A percentile compares a stretch with the other conserved stretches of the same genome.
Conservation (phyloP, 2,113 vertebrate genomes). For the Entomyzon cyanotis region DNA sequence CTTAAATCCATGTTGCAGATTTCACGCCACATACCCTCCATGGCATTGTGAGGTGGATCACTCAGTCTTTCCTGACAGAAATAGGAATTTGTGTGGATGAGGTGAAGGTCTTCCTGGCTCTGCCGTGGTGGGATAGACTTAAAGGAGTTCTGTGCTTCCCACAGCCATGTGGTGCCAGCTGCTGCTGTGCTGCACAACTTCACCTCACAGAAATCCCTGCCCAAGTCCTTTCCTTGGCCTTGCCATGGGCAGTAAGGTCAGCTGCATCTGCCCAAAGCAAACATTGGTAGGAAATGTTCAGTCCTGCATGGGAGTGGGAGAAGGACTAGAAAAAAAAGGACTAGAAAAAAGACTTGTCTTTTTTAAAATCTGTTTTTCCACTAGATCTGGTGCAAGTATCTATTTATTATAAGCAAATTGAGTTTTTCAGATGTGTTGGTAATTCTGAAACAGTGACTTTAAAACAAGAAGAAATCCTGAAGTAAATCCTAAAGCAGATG, state of each 20-base stretch:
- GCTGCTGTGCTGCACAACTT: fast-evolving
- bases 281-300: neutral
- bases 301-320: neutral
- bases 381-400: neutral
- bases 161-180: fast-evolving
- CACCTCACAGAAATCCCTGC: neutral
- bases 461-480: neutral
- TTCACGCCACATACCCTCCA: neutral
- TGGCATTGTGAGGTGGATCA: neutral
- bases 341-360: neutral
- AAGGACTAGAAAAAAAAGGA: neutral
- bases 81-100: neutral
- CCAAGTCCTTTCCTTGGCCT: neutral
- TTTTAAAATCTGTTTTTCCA: neutral
- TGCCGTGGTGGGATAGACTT: neutral
- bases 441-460: neutral
- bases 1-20: neutral
- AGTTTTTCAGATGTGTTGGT: neutral
- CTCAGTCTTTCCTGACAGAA: fast-evolving
- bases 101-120: neutral
- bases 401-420: neutral
- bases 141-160: neutral
- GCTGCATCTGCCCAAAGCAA: neutral
- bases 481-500: neutral
- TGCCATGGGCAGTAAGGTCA: neutral